A percentile compares a stretch with the other conserved stretches of the same genome.
These are phyloP conservation scores for Phainopepla nitens DNA, from an alignment of 2,113 vertebrate genomes.

Conservation along the genomic window DNA sequence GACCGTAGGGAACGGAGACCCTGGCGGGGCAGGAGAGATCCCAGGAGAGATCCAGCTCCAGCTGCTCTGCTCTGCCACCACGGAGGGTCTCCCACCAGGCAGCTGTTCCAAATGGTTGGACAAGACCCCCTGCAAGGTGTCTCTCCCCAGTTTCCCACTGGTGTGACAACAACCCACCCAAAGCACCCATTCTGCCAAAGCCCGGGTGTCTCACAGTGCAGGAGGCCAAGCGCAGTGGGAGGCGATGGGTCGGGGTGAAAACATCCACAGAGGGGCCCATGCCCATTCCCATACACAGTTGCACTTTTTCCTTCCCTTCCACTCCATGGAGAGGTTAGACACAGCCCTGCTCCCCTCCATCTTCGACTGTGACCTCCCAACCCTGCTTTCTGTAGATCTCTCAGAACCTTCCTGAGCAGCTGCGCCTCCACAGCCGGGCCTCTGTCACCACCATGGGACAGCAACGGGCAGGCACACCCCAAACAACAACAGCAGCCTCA, in stretches of 20 bases:
- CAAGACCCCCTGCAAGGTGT: too few species aligned
- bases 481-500: neutral
- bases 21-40: neutral
- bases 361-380: neutral
- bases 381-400: neutral
- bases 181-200: rapidly evolving
- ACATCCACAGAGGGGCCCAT: neutral
- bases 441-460: neutral
- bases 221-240: neutral
- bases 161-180: neutral
- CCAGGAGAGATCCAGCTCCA: neutral
- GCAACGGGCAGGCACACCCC: neutral
- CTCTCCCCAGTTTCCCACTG: neutral
- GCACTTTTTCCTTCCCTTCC: neutral
- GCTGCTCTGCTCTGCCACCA: neutral
- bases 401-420: neutral
- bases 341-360: neutral
- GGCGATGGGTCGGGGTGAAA: rapidly evolving
- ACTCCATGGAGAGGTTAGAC: neutral
- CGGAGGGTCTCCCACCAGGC: neutral
- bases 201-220: neutral
- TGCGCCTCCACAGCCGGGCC: rapidly evolving
- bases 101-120: neutral
- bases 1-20: neutral
- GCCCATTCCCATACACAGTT: neutral